These are phyloP conservation scores for Protonibea diacanthus DNA, from an alignment of 2,797 vertebrate genomes.

Conservation along the genomic window DNA sequence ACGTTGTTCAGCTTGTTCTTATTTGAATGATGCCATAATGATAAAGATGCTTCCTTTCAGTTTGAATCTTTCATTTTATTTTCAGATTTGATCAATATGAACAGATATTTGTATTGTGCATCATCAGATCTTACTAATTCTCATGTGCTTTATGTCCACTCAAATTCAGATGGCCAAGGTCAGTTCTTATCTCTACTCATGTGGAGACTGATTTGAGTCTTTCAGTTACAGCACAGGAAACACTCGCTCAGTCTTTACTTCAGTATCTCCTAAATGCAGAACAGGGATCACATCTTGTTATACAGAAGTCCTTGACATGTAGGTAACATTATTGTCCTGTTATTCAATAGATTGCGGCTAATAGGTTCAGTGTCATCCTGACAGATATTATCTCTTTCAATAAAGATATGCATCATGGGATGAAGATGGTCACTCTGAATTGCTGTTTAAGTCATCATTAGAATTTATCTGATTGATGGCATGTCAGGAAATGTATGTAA, in stretches of 20 bases:
- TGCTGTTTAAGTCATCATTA: conserved; percentile 19
- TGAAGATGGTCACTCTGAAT: conserved; percentile 13
- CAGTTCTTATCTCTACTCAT: conserved; percentile 26
- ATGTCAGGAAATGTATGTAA: conserved; percentile 20
- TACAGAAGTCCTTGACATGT: conserved; percentile 37
- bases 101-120: too few species aligned
- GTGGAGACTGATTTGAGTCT: conserved; percentile 21
- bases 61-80: conserved; percentile 29
- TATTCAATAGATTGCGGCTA: conserved; percentile 36
- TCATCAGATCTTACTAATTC: background rate
- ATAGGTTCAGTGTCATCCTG: conserved; percentile 42
- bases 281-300: conserved; percentile 30
- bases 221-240: conserved; percentile 22
- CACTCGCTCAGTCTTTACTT: background rate
- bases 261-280: conserved; percentile 12
- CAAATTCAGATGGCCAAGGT: conserved; percentile 31
- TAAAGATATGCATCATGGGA: conserved; percentile 40
- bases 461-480: conserved; percentile 35
- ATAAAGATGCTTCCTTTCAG: conserved; percentile 26
- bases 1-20: conserved; percentile 34
- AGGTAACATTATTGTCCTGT: conserved; percentile 25
- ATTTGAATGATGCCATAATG: conserved; percentile 40
- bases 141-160: background rate
- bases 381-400: conserved; percentile 21
- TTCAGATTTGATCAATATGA: conserved; percentile 20